Evolutionary conservation across 2,888 invertebrate genomes (phyloP).

Genomic region (Phasia obesa): DNA sequence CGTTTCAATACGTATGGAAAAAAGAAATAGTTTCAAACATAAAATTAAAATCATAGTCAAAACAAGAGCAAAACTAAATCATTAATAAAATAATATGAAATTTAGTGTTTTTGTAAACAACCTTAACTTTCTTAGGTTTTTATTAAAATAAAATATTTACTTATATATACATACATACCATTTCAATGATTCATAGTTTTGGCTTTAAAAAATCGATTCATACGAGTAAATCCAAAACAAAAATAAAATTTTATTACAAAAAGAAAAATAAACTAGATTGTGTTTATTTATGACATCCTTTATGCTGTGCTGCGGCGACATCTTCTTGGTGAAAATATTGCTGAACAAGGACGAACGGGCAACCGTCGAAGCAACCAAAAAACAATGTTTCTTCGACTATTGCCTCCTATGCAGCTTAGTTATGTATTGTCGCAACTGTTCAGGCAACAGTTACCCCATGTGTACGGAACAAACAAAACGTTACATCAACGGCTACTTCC

Average conservation of each 20-base stretch:
- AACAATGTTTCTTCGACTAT: no score
- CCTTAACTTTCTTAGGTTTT: conserved; percentile 10
- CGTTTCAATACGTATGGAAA: conserved; percentile 70
- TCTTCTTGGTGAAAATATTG: neutral
- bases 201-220: conserved; percentile 34
- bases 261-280: conserved; percentile 1
- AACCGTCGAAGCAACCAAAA: no score
- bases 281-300: neutral
- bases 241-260: conserved; percentile 22
- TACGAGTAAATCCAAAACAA: conserved; percentile 48
- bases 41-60: conserved; percentile 71
- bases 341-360: no score
- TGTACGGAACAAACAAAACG: no score
- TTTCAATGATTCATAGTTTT: conserved; percentile 36
- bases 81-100: conserved; percentile 26
- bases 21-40: conserved; percentile 68
- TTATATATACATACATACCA: conserved; percentile 46
- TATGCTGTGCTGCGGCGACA: neutral
- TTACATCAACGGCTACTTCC: no score
- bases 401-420: no score
- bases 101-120: conserved; percentile 15
- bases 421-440: no score
- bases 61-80: conserved; percentile 32
- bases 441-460: no score
- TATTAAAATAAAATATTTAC: neutral